phyloP scores from a whole-genome alignment of 1,140 invertebrate species.

The Drosophila grimshawi region DNA sequence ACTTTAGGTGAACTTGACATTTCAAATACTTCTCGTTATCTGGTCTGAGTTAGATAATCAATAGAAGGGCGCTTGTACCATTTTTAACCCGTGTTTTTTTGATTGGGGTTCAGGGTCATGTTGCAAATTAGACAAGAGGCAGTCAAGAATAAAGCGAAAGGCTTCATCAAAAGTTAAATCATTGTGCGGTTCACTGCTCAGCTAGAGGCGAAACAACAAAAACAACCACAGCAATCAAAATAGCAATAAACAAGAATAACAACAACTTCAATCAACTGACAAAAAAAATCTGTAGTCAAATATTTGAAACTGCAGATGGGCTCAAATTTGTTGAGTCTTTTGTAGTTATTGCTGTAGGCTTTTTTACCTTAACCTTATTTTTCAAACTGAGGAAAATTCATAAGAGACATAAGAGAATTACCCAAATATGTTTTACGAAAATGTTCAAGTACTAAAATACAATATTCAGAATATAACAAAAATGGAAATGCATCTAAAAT shows the following conservation, averaged over 20 bases:
- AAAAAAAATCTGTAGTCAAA: constrained; percentile 10
- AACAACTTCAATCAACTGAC: constrained; percentile 16
- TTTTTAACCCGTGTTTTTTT: background rate
- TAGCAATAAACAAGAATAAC: background rate
- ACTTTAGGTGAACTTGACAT: background rate
- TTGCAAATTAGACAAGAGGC: background rate
- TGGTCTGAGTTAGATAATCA: background rate
- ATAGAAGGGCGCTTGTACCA: background rate
- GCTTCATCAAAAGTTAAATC: constrained; percentile 2
- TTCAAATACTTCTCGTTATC: background rate
- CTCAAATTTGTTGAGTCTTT: background rate
- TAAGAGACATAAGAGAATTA: no score
- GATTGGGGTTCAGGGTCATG: constrained; percentile 1
- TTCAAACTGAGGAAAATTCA: no score
- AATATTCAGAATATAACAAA: no score
- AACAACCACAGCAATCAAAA: no score
- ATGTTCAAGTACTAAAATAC: no score
- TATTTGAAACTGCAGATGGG: constrained; percentile 2
- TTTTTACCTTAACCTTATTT: background rate
- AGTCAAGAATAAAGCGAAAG: background rate
- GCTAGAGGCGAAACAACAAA: constrained; percentile 3
- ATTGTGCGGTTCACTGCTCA: constrained; percentile 3
- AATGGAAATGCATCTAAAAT: no score
- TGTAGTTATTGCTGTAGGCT: background rate
- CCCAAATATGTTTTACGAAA: no score